Percentiles rank a stretch among this genome's conserved stretches.
These are phyloP conservation scores for Rosalia funebris DNA, from an alignment of 2,888 invertebrate genomes.

Conservation along the genomic window DNA sequence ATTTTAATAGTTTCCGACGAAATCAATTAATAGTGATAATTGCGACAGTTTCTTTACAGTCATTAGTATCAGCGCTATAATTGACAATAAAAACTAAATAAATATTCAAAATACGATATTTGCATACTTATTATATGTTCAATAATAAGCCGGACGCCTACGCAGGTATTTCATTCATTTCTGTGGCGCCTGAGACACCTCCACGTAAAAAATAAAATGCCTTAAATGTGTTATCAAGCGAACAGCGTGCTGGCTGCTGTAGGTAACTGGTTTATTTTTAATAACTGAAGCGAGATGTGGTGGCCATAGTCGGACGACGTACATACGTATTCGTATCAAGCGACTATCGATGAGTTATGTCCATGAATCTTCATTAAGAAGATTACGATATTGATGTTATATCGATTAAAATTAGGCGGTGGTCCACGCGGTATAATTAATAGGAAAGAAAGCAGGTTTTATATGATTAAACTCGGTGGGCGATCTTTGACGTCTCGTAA, in stretches of 20 bases:
- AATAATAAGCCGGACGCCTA: slow-evolving; percentile 27
- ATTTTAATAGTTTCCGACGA: slow-evolving; percentile 11
- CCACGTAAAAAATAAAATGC: slow-evolving; percentile 21
- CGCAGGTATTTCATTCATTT: slow-evolving; percentile 27
- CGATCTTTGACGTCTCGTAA: too few species aligned
- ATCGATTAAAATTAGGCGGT: too few species aligned
- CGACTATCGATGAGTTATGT: not conserved
- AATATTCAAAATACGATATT: slow-evolving; percentile 29
- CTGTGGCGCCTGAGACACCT: slow-evolving; percentile 31
- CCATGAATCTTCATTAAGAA: slow-evolving; percentile 14
- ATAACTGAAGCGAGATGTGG: too few species aligned
- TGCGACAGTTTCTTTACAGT: slow-evolving; percentile 4
- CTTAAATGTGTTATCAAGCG: slow-evolving; percentile 2
- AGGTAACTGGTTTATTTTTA: slow-evolving; percentile 8
- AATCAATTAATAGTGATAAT: slow-evolving; percentile 23
- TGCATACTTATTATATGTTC: slow-evolving; percentile 26
- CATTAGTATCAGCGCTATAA: slow-evolving; percentile 19
- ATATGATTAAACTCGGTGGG: too few species aligned
- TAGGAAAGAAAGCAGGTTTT: too few species aligned
- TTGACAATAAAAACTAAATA: slow-evolving; percentile 22
- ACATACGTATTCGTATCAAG: too few species aligned
- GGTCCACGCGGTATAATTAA: too few species aligned
- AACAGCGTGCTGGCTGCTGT: slow-evolving; percentile 4
- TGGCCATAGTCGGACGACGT: too few species aligned
- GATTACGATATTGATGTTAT: too few species aligned